Base-by-base conservation (phyloP, 2,113 vertebrate genomes). In the Sylvilagus bachmani region DNA sequence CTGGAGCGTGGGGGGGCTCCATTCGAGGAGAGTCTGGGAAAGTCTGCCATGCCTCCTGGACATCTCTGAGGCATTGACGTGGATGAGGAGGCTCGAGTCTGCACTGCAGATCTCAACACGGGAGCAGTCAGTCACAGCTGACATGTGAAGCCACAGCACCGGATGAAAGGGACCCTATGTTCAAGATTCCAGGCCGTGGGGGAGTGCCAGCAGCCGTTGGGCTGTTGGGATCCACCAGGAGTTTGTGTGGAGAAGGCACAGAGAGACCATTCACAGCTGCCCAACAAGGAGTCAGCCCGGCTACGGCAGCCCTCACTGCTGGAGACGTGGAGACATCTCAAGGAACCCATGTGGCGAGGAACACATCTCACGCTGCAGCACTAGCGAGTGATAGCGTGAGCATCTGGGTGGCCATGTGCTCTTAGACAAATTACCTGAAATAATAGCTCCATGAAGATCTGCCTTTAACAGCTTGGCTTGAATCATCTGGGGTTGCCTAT, bases 381-480 rank as follows among this genome's bases (percentile, higher is more conserved):
- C 27, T 33, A 31, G 69, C 0, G 12, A 66, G 71, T 10, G 81
- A 61, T 0, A 2, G 49, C 12, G 0, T 29, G 17, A 81, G 11
- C 21, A 17, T 24, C 9, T 2, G 2, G 66, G 5, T 0, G 44
- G 83, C 77, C 16, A 16, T 0, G 5, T 6, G 62, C 49, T 64
- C 25, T 24, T 2, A 49, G 27, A 17, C 2, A 24, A 66, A 29
- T 89, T 97, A 99, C 99, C 99, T 99, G 99, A 99, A 92, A 99
- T 94, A 36, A 99, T 93, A 79, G 99, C 99, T 24, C 99, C 99
- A 0, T 99, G 99, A 96, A 99, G 99, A 96, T 99, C 99, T 19
- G 99, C 99, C 97, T 99, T 99, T 11, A 99, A 96, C 64, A 99
- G 98, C 94, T 99, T 99, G 97, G 98, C 83, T 95, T 99, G 99